Percentiles rank a stretch among this genome's conserved stretches.
These are phyloP conservation scores for Melinaea menophilus DNA, from an alignment of 2,888 invertebrate genomes.

Conservation along the genomic window DNA sequence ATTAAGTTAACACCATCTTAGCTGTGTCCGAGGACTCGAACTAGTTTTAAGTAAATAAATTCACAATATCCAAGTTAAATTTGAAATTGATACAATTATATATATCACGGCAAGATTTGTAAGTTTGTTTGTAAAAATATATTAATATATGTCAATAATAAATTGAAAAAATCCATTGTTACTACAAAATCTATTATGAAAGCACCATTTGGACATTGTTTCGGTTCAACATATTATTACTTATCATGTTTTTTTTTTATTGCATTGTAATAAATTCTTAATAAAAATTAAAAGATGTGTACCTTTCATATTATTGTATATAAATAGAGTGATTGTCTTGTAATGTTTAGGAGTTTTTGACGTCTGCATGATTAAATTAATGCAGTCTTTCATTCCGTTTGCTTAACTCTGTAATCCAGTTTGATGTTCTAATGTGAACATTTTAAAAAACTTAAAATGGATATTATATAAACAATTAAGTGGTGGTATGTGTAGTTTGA, in stretches of 20 bases:
- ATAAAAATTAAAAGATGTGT: slow-evolving; percentile 57
- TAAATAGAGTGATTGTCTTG: slow-evolving; percentile 69
- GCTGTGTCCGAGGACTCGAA: slow-evolving; percentile 25
- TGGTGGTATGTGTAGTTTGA: slow-evolving; percentile 67
- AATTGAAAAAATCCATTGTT: slow-evolving; percentile 42
- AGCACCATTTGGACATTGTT: slow-evolving; percentile 34
- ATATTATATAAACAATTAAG: slow-evolving; percentile 65
- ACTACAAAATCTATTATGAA: slow-evolving; percentile 38
- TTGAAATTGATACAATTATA: slow-evolving; percentile 14
- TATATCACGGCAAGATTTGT: slow-evolving; percentile 11
- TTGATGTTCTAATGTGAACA: slow-evolving; percentile 70
- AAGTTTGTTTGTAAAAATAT: slow-evolving; percentile 12
- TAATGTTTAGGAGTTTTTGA: slow-evolving; percentile 58
- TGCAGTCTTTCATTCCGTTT: slow-evolving; percentile 65
- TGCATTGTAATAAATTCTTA: slow-evolving; percentile 39
- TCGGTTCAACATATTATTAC: slow-evolving; percentile 25
- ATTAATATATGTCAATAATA: neutral
- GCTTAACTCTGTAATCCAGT: slow-evolving; percentile 54
- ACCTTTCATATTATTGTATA: slow-evolving; percentile 60
- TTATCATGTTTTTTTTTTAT: slow-evolving; percentile 34
- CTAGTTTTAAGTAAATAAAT: slow-evolving; percentile 25
- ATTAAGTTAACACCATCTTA: slow-evolving; percentile 25
- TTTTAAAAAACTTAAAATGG: slow-evolving; percentile 67
- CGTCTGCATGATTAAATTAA: slow-evolving; percentile 58
- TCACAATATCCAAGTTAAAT: slow-evolving; percentile 15